Conservation (phyloP, 1,140 invertebrate species). For the Carcinoscorpius rotundicauda region DNA sequence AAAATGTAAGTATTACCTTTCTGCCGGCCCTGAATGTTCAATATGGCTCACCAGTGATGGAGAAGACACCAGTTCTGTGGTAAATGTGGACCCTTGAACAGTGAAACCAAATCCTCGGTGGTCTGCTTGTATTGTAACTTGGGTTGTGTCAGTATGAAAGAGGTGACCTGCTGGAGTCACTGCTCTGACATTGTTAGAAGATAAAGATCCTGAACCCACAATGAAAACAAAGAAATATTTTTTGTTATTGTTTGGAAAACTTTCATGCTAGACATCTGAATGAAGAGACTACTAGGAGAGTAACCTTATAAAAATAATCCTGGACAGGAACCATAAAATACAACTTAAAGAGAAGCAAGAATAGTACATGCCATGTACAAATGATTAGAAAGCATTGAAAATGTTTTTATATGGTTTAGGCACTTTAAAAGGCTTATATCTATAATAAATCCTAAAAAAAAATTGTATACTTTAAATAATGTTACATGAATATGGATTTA, state of each 20-base stretch:
- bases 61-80: constrained; percentile 14
- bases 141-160: constrained; percentile 52
- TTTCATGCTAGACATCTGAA: background rate
- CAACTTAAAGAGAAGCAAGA: no score
- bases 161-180: constrained; percentile 37
- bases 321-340: no score
- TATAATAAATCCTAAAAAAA: no score
- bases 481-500: no score
- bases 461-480: no score
- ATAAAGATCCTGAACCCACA: constrained; percentile 5
- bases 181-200: background rate
- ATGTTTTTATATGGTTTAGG: no score
- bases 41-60: constrained; percentile 47
- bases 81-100: constrained; percentile 29
- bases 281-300: constrained; percentile 3
- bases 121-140: constrained; percentile 48
- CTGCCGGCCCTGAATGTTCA: constrained; percentile 53
- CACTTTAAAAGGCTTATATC: no score
- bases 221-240: constrained; percentile 2
- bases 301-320: no score
- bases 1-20: constrained; percentile 42
- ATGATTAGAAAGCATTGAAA: no score
- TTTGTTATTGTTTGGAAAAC: no score
- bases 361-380: no score
- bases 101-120: constrained; percentile 37